phyloP scores from a whole-genome alignment of 2,113 vertebrate genomes.

The Periophthalmodon schlosseri region DNA sequence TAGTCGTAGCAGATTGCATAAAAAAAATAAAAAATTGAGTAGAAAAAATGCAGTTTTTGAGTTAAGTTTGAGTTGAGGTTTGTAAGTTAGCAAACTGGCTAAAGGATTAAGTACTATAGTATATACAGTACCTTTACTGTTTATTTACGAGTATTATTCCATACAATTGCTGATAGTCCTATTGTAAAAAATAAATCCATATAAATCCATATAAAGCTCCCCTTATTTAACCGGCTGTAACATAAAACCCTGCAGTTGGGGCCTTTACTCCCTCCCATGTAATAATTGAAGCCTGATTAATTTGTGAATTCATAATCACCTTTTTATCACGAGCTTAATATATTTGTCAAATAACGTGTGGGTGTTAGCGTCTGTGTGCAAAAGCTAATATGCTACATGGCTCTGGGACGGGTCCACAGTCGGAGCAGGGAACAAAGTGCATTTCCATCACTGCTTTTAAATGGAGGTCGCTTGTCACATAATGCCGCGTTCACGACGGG shows the following conservation, averaged over 20 bases:
- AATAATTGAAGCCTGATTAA: slow-evolving; percentile 2
- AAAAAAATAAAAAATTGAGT: no score
- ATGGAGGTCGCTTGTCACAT: slow-evolving; percentile 17
- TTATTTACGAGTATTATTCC: not conserved
- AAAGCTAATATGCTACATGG: slow-evolving; percentile 1
- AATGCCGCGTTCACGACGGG: not conserved
- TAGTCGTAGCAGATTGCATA: no score
- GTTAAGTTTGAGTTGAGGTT: no score
- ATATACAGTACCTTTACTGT: no score
- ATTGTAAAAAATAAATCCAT: not conserved
- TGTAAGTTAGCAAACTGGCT: no score
- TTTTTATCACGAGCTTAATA: not conserved
- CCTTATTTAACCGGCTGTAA: not conserved
- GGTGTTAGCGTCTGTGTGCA: not conserved
- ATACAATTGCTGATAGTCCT: not conserved
- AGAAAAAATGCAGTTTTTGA: no score
- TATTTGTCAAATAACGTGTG: not conserved
- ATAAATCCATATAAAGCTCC: not conserved
- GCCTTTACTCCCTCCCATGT: not conserved
- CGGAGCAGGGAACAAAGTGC: slow-evolving; percentile 3
- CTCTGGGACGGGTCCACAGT: slow-evolving; percentile 14
- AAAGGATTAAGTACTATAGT: no score
- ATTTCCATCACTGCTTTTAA: slow-evolving; percentile 14
- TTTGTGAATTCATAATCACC: not conserved
- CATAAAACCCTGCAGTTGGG: not conserved